phyloP scores from a whole-genome alignment of 2,888 invertebrate genomes.

The Odiellus spinosus region DNA sequence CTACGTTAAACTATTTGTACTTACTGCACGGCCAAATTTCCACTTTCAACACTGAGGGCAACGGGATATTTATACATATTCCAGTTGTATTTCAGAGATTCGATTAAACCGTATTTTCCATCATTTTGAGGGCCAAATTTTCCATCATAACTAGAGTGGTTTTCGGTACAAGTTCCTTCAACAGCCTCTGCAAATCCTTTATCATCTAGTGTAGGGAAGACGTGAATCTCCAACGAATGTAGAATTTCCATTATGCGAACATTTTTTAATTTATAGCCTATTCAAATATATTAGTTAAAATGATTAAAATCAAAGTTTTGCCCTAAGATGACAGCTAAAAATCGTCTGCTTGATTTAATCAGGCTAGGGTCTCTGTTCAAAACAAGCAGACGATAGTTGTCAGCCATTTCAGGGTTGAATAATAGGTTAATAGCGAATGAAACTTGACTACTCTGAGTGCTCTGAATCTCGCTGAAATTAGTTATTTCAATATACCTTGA shows the following conservation, averaged over 20 bases:
- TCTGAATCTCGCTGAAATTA: no score
- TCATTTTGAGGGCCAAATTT: conserved; percentile 14
- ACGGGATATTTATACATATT: conserved; percentile 9
- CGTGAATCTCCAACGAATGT: conserved; percentile 54
- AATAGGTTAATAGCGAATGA: no score
- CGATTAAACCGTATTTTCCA: conserved; percentile 14
- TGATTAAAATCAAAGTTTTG: neutral
- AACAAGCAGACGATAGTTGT: no score
- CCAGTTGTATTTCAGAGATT: conserved; percentile 16
- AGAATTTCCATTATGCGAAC: conserved; percentile 46
- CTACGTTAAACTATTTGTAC: neutral
- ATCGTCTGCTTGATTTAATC: no score
- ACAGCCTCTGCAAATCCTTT: conserved; percentile 34
- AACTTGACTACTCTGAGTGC: no score
- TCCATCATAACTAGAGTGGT: no score
- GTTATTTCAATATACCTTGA: conserved; percentile 35
- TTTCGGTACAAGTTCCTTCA: conserved; percentile 22
- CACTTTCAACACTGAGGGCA: conserved; percentile 22
- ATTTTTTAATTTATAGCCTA: conserved; percentile 44
- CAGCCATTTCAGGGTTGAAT: no score
- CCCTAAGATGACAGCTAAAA: no score
- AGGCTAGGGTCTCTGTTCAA: no score
- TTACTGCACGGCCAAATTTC: conserved; percentile 12
- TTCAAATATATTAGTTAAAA: conserved; percentile 5
- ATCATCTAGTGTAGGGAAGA: conserved; percentile 54